Conservation (phyloP, 2,113 vertebrate species). For the Micronycteris hirsuta region DNA sequence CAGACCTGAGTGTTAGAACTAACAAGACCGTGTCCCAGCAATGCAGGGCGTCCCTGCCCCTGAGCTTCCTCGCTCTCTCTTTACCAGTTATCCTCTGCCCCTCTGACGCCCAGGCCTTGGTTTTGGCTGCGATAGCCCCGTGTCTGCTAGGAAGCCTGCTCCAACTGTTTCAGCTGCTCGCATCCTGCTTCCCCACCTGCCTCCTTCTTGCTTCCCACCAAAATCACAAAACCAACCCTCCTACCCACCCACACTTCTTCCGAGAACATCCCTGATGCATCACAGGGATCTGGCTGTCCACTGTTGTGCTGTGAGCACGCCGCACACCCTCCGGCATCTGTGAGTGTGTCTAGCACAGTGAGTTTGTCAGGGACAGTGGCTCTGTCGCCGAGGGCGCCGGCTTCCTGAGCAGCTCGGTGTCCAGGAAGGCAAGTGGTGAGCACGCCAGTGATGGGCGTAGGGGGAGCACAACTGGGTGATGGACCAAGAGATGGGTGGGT, state of each 20-base stretch:
- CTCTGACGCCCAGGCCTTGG: background rate
- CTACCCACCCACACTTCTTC: background rate
- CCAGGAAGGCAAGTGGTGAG: slow-evolving; percentile 22
- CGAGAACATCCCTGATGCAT: background rate
- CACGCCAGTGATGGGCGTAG: background rate
- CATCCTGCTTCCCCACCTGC: background rate
- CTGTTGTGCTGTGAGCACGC: background rate
- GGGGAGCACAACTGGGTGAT: background rate
- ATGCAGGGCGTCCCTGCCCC: background rate
- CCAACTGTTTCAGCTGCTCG: background rate
- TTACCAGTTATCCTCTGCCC: background rate
- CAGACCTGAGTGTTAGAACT: background rate
- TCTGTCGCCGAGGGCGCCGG: background rate
- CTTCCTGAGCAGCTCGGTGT: slow-evolving; percentile 34
- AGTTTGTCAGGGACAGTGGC: slow-evolving; percentile 31
- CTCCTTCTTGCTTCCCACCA: background rate
- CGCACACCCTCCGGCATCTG: slow-evolving; percentile 1
- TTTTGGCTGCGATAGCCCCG: background rate
- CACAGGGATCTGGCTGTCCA: background rate
- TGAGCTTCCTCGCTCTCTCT: background rate
- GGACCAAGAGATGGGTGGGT: background rate
- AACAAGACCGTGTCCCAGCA: background rate
- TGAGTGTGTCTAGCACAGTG: slow-evolving; percentile 37
- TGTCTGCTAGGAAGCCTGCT: background rate
- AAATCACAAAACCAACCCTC: background rate